These are phyloP conservation scores for Erpetoichthys calabaricus DNA, from an alignment of 2,797 vertebrate genomes.

Conservation along the genomic window DNA sequence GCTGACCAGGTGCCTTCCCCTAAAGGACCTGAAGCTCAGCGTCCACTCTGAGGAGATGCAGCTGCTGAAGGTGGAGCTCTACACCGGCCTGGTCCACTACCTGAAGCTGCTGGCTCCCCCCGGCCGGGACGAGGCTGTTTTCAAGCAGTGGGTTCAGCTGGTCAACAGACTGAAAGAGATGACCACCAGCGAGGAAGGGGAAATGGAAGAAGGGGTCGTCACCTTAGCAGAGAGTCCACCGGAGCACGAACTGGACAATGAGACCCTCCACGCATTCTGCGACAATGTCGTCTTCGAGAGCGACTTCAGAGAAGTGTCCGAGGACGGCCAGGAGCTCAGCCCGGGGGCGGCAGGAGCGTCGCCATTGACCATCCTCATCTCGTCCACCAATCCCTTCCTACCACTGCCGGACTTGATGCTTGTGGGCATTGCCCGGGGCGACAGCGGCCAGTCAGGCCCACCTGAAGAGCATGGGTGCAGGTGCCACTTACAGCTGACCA, in stretches of 20 bases:
- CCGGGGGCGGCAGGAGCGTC: conserved; percentile 6
- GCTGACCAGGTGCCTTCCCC: conserved; percentile 27
- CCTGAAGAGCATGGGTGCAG: no score
- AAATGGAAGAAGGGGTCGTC: no score
- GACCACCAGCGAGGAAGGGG: conserved; percentile 11
- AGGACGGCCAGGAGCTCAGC: no score
- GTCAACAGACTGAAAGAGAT: conserved; percentile 22
- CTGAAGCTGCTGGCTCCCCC: conserved; percentile 27
- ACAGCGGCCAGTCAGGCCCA: neutral
- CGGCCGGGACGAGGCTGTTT: conserved; percentile 22
- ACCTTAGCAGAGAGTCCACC: no score
- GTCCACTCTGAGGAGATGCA: conserved; percentile 21
- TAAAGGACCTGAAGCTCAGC: conserved; percentile 35
- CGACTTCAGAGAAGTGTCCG: no score
- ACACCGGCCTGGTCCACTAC: conserved; percentile 32
- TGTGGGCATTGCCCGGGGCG: conserved; percentile 24
- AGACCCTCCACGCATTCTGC: no score
- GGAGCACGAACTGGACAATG: no score
- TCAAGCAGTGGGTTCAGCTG: conserved; percentile 31
- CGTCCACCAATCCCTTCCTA: conserved; percentile 27
- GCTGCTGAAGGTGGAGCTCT: conserved; percentile 32
- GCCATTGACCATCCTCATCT: conserved; percentile 26
- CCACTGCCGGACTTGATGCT: conserved; percentile 28
- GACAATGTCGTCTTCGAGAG: no score
- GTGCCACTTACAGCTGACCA: no score